Evolutionary conservation across 2,888 invertebrate genomes (phyloP), one percentile per base, ranked within the genome.

Genomic region (Dicyrtomina minuta): DNA sequence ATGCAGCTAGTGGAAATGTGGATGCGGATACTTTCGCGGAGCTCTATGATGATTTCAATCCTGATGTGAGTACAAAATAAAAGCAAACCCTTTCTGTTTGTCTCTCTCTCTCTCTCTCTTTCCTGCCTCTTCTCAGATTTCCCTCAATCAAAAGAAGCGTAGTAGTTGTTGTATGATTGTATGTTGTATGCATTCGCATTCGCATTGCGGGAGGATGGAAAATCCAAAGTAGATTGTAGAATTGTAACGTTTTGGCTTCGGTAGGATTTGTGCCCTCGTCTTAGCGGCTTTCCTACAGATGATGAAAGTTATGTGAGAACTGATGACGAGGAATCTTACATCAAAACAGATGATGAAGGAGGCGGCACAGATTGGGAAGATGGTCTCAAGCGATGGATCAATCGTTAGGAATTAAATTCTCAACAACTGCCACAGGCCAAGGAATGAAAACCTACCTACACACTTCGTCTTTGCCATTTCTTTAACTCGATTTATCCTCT

Each of bases 331-430:
- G 82, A 83, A 64, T 82, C 82, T 2, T 82, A 81, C 76, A 81
- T 82, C 59, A 80, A 81, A 20, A 81, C 82, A 46, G 85, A 85
- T 73, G 85, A 85, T 71, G 85, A 84, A 33, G 84, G 84, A n/a
- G 84, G 84, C 13, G 83, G 82, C 67, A 81, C 84, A 17, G 85
- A 86, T 75, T 88, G 88, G 86, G 87, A 88, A 77, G 88, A 88
- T 79, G 86, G 87, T 20, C 84, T 87, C 78, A 86, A 86, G 79
- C 84, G 88, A 79, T 88, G 88, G 88, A 86, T 88, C 73, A 88
- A 88, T 81, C 86, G 88, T 84, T 88, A 87, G 44, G 27, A 46
- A 41, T 12, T 49, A 39, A 5, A n/a, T n/a, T n/a, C n/a, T n/a
- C n/a, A n/a, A 8, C 33, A 33, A 33, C 33, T 33, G 33, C 33